Percentiles rank a stretch among this genome's conserved stretches.
Evolutionary conservation across 2,888 invertebrate species (phyloP).

Genomic region (Lasioglossum vierecki): DNA sequence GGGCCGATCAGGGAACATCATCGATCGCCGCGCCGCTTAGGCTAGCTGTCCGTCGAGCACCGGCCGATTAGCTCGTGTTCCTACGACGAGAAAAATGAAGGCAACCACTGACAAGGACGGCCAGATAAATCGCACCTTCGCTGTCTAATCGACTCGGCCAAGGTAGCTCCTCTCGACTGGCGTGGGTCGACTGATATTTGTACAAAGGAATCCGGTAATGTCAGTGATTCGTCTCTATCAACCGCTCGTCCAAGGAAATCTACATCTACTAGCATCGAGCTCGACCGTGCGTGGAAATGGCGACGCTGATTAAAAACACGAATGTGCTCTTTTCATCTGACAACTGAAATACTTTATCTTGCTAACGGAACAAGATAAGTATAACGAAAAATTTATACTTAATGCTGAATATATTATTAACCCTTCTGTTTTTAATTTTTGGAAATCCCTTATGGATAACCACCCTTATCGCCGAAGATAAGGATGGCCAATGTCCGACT

Average conservation of each 20-base stretch:
- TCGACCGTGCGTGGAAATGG: not conserved
- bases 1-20: not conserved
- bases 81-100: not conserved
- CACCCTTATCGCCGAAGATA: too few relatives aligned
- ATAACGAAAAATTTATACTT: not conserved
- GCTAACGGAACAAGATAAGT: not conserved
- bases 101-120: not conserved
- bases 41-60: not conserved
- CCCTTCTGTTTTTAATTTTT: too few relatives aligned
- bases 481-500: too few relatives aligned
- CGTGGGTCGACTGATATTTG: not conserved
- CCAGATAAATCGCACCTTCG: not conserved
- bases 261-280: not conserved
- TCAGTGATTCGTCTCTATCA: not conserved
- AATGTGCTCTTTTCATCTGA: not conserved
- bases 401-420: not conserved
- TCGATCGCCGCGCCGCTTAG: not conserved
- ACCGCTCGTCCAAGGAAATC: not conserved
- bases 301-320: not conserved
- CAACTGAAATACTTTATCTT: not conserved
- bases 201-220: not conserved
- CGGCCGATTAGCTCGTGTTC: not conserved
- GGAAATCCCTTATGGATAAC: too few relatives aligned
- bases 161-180: not conserved
- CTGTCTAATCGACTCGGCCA: not conserved